These are phyloP conservation scores for Thelaira solivaga DNA, from an alignment of 2,888 invertebrate genomes.

Conservation along the genomic window DNA sequence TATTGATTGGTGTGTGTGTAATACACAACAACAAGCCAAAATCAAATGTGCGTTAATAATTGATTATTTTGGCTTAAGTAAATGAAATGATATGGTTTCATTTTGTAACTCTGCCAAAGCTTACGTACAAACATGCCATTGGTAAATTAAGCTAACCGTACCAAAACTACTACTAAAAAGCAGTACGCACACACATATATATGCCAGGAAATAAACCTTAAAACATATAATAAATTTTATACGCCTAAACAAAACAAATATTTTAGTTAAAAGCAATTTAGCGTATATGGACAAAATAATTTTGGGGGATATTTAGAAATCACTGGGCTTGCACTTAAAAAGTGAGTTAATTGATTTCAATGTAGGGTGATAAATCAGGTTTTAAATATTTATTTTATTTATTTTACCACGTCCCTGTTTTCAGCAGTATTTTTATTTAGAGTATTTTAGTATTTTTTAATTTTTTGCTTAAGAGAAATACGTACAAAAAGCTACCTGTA, in stretches of 20 bases:
- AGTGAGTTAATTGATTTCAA: not conserved
- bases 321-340: too few relatives aligned
- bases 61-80: conserved; percentile 63
- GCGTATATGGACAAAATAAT: not conserved
- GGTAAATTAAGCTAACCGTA: conserved; percentile 14
- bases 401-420: conserved; percentile 7
- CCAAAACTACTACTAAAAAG: conserved; percentile 27
- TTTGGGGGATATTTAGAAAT: too few relatives aligned
- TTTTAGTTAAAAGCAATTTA: conserved; percentile 20
- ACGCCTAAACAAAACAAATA: conserved; percentile 32
- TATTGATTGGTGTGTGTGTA: conserved; percentile 26
- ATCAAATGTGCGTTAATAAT: conserved; percentile 65
- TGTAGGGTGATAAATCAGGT: not conserved
- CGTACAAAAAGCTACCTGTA: conserved; percentile 54
- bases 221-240: conserved; percentile 35
- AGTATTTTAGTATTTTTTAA: not conserved
- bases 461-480: conserved; percentile 36
- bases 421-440: not conserved
- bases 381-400: not conserved
- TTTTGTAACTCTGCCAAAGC: conserved; percentile 17
- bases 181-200: not conserved
- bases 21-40: conserved; percentile 57
- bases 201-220: not conserved
- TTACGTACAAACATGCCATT: not conserved
- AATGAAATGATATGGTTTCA: conserved; percentile 56